These are phyloP conservation scores for Leptopilina clavipes DNA, from an alignment of 1,140 invertebrate genomes.

Conservation along the genomic window DNA sequence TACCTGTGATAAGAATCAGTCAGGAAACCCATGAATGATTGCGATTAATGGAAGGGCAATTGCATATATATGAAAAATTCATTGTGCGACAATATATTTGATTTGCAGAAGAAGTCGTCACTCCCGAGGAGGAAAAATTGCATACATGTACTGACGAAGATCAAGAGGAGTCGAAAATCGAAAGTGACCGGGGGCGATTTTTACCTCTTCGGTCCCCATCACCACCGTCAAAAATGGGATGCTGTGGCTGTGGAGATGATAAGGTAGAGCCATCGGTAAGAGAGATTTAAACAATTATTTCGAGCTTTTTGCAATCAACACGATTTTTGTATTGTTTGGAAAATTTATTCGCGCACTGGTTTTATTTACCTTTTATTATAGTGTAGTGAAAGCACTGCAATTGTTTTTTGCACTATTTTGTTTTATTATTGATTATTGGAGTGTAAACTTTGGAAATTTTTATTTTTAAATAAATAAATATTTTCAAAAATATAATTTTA, in stretches of 20 bases:
- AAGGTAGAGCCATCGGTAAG: constrained; percentile 63
- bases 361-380: not conserved
- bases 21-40: not conserved
- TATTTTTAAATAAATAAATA: too few relatives aligned
- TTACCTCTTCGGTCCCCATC: constrained; percentile 18
- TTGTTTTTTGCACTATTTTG: too few relatives aligned
- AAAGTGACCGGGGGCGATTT: constrained; percentile 41
- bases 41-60: constrained; percentile 7
- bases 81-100: not conserved
- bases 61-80: constrained; percentile 35
- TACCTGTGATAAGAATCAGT: constrained; percentile 20
- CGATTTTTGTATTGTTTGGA: too few relatives aligned
- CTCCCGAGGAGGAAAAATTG: constrained; percentile 38
- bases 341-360: too few relatives aligned
- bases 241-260: constrained; percentile 63
- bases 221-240: constrained; percentile 54
- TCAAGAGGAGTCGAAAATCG: constrained; percentile 39
- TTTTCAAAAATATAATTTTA: too few relatives aligned
- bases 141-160: constrained; percentile 39
- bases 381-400: too few relatives aligned
- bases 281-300: constrained; percentile 36
- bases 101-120: constrained; percentile 40
- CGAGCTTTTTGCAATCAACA: not conserved
- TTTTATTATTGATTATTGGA: too few relatives aligned
- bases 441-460: too few relatives aligned